Conservation (phyloP, 2,888 invertebrate genomes). For the Eumerus sabulonum region DNA sequence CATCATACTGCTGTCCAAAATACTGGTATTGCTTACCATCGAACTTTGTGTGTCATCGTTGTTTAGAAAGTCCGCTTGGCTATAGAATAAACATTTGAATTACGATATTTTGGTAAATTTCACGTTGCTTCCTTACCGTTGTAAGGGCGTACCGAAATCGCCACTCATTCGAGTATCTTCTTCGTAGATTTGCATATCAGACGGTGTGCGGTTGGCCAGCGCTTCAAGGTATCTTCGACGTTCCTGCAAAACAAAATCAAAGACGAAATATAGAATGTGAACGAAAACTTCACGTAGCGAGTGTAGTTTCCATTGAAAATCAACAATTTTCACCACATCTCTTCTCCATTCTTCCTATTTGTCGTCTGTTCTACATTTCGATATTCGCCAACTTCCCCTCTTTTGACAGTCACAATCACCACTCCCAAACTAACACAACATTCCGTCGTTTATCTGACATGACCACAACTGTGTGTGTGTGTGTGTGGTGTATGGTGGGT, state of each 20-base stretch:
- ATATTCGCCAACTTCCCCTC: constrained; percentile 14
- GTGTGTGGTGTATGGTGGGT: too few species aligned
- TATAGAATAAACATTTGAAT: constrained; percentile 39
- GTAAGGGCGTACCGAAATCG: constrained; percentile 78
- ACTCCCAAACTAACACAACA: background rate
- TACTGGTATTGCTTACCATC: constrained; percentile 83
- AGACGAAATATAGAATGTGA: background rate
- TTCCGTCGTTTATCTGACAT: constrained; percentile 4
- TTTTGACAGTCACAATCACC: background rate
- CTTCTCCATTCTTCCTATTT: constrained; percentile 12
- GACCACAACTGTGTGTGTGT: background rate
- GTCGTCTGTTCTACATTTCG: constrained; percentile 22
- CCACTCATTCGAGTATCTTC: constrained; percentile 89
- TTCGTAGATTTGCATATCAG: constrained; percentile 81
- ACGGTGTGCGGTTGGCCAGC: constrained; percentile 35
- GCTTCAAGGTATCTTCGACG: constrained; percentile 51
- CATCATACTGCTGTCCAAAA: constrained; percentile 72
- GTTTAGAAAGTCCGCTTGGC: constrained; percentile 77
- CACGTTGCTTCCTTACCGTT: constrained; percentile 70
- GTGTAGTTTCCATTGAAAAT: constrained; percentile 6
- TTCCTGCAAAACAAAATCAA: constrained; percentile 30
- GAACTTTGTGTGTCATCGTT: constrained; percentile 90
- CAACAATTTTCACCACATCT: constrained; percentile 11
- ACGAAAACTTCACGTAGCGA: background rate
- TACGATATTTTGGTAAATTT: background rate